Conservation (phyloP, 2,113 vertebrate species). For the Lepus americanus region DNA sequence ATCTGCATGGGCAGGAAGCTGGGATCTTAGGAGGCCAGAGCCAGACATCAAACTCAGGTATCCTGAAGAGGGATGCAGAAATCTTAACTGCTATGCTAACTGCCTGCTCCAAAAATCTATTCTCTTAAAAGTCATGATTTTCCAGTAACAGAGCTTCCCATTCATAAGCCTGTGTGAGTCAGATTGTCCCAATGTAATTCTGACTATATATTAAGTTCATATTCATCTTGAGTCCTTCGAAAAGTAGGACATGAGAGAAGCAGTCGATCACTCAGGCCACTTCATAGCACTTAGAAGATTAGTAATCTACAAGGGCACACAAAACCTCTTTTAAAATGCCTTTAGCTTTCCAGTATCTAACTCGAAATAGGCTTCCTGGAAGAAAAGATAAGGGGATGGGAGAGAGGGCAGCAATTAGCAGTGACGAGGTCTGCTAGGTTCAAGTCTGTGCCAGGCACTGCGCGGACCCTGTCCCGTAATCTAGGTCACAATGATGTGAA, state of each 20-base stretch:
- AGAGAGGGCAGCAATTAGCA: not conserved
- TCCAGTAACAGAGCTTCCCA: not conserved
- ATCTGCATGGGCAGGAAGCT: too few species aligned
- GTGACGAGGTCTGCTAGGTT: not conserved
- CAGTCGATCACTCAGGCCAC: not conserved
- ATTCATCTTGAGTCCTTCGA: not conserved
- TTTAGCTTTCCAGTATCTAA: conserved; percentile 46
- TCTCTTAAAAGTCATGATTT: conserved; percentile 31
- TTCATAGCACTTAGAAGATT: conserved; percentile 67
- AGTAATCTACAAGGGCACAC: conserved; percentile 39
- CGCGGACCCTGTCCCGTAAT: not conserved
- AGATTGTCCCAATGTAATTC: conserved; percentile 26
- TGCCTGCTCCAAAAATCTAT: not conserved
- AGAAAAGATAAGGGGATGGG: not conserved
- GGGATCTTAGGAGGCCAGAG: too few species aligned
- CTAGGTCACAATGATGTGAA: not conserved
- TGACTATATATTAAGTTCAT: conserved; percentile 52
- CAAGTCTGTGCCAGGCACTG: not conserved
- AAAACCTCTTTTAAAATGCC: not conserved
- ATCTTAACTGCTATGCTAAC: too few species aligned
- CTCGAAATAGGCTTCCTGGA: conserved; percentile 55
- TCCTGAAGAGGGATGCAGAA: too few species aligned
- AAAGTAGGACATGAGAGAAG: conserved; percentile 62
- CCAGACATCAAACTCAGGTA: too few species aligned
- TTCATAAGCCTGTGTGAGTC: conserved; percentile 9